Percentiles rank a stretch among this genome's conserved stretches.
Evolutionary conservation across 1,140 invertebrate genomes (phyloP).

Genomic region (Panonychus citri): DNA sequence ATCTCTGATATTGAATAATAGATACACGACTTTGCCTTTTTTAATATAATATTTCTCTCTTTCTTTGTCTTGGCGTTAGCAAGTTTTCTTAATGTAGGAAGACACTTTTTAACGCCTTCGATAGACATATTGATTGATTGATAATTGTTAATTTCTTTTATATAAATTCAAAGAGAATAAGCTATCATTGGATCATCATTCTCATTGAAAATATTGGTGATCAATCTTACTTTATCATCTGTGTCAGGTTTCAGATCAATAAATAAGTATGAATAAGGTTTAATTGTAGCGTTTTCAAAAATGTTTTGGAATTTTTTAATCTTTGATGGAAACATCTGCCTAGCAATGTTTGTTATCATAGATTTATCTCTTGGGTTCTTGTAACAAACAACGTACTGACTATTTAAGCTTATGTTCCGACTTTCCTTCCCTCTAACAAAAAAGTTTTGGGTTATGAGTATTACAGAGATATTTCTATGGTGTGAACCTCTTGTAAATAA

Average conservation of each 20-base stretch:
- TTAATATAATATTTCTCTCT: not conserved
- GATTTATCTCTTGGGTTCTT: not conserved
- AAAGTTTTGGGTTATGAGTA: not conserved
- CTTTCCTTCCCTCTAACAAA: not conserved
- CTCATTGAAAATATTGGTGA: not conserved
- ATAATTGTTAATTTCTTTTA: not conserved
- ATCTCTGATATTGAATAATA: no score
- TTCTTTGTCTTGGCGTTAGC: not conserved
- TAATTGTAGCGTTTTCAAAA: not conserved
- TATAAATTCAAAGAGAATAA: no score
- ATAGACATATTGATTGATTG: not conserved
- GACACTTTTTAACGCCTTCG: not conserved
- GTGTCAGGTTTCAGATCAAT: not conserved
- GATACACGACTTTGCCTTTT: no score
- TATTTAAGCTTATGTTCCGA: not conserved
- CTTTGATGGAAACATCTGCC: not conserved
- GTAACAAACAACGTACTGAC: not conserved
- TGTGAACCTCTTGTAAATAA: not conserved
- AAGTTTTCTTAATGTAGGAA: not conserved
- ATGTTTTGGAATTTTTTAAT: not conserved
- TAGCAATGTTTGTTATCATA: not conserved
- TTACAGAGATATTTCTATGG: not conserved
- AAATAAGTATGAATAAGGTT: not conserved
- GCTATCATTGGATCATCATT: no score
- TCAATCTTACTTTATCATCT: not conserved